phyloP scores from a whole-genome alignment of 2,797 vertebrate genomes.

The Dicrostonyx torquatus region DNA sequence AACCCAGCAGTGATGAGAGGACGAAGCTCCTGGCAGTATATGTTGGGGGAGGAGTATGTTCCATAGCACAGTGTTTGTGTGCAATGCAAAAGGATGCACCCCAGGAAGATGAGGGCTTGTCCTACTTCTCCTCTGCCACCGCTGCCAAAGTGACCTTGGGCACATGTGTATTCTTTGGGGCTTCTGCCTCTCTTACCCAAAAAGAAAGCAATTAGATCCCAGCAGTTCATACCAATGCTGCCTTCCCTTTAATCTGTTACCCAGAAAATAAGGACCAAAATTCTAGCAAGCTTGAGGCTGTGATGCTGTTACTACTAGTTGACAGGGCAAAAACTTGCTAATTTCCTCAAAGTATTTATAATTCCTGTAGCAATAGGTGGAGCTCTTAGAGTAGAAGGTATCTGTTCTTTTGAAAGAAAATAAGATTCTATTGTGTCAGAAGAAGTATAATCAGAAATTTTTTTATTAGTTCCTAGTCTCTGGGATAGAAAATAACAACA shows the following conservation, averaged over 20 bases:
- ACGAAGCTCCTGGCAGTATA: background rate
- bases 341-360: conserved; percentile 8
- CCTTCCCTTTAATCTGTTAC: background rate
- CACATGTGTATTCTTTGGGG: background rate
- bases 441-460: background rate
- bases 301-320: conserved; percentile 4
- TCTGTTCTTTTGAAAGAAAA: conserved; percentile 25
- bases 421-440: background rate
- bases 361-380: background rate
- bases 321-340: background rate
- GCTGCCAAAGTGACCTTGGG: background rate
- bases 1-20: background rate
- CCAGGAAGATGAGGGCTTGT: background rate
- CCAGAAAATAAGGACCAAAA: background rate
- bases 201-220: background rate
- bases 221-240: background rate
- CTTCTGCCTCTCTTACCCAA: background rate
- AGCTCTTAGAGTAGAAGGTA: background rate
- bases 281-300: background rate
- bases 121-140: background rate
- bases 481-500: conserved; percentile 19
- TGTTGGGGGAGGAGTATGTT: background rate
- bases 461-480: background rate
- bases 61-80: background rate
- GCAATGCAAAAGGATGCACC: background rate